These are phyloP conservation scores for Nephila pilipes DNA, from an alignment of 1,140 invertebrate species.

Conservation along the genomic window DNA sequence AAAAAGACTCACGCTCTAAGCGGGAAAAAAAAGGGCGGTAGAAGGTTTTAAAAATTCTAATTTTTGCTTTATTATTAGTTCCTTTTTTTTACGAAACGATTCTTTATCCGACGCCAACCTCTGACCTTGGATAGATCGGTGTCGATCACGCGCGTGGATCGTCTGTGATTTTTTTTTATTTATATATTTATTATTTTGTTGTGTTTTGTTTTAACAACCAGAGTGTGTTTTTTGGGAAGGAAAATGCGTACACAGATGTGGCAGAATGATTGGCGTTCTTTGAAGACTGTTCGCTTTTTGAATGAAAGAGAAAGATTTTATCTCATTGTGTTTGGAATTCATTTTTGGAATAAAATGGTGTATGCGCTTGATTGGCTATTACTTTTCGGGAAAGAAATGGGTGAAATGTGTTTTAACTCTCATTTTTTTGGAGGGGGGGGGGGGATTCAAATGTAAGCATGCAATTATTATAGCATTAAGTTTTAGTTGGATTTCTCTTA, in stretches of 20 bases:
- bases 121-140: constrained; percentile 46
- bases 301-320: neutral
- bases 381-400: neutral
- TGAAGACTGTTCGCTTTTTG: neutral
- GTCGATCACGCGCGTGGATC: constrained; percentile 7
- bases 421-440: no score
- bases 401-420: neutral
- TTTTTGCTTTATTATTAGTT: constrained; percentile 48
- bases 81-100: constrained; percentile 22
- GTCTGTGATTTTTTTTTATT: neutral
- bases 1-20: neutral
- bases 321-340: neutral
- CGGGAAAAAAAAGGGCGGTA: neutral
- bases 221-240: neutral
- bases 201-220: neutral
- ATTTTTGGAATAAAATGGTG: neutral
- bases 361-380: neutral
- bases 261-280: neutral
- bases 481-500: neutral
- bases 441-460: no score
- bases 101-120: constrained; percentile 17
- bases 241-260: neutral
- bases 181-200: neutral
- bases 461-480: no score
- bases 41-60: constrained; percentile 64